Evolutionary conservation across 2,888 invertebrate species (phyloP).

Genomic region (Pollenia labialis): DNA sequence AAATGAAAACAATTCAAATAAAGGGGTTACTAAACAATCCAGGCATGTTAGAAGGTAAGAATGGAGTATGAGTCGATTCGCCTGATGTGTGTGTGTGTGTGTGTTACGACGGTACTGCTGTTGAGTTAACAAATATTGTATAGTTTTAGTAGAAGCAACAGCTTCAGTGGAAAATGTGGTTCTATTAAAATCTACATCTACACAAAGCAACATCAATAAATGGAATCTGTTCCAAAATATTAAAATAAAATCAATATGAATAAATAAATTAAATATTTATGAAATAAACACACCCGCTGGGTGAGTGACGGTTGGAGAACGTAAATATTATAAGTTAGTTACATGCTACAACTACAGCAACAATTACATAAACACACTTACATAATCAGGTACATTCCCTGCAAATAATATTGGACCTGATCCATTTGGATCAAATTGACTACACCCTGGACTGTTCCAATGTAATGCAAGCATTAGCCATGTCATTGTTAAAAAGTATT

Average conservation of each 20-base stretch:
- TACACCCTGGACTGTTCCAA: no score
- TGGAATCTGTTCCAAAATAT: slow-evolving; percentile 58
- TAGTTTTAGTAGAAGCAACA: slow-evolving; percentile 3
- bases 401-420: no score
- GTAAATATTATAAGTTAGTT: slow-evolving; percentile 35
- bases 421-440: no score
- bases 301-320: slow-evolving; percentile 47
- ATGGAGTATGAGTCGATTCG: background rate
- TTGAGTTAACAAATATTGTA: slow-evolving; percentile 26
- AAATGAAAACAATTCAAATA: slow-evolving; percentile 10
- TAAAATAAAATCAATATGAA: slow-evolving; percentile 60
- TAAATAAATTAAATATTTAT: slow-evolving; percentile 44
- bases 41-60: background rate
- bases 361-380: no score
- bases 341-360: background rate
- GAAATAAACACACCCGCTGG: slow-evolving; percentile 41
- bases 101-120: background rate
- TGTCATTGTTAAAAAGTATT: no score
- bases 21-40: slow-evolving; percentile 16
- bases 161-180: background rate
- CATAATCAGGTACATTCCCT: background rate
- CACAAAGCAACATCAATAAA: slow-evolving; percentile 26
- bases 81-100: background rate
- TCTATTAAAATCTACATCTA: background rate
- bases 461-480: no score